Percentiles rank a stretch among this genome's conserved stretches.
Conservation (phyloP, 2,113 vertebrate species). For the Tachysurus fulvidraco region DNA sequence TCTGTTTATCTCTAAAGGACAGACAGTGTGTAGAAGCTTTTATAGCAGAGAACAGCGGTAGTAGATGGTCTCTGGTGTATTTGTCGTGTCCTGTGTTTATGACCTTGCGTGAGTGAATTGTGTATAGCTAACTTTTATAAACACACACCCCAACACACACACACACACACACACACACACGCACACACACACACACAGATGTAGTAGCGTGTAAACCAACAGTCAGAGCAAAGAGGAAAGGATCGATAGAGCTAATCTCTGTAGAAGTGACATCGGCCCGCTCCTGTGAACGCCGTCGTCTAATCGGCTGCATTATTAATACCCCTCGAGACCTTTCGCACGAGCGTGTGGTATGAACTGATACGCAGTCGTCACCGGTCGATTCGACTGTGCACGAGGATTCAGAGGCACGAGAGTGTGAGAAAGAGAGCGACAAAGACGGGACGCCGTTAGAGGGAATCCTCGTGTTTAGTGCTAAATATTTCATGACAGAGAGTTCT, state of each 20-base stretch:
- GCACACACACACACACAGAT: conserved; percentile 30
- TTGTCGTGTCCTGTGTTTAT: conserved; percentile 48
- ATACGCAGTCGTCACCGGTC: conserved; percentile 43
- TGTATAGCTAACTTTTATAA: conserved; percentile 10
- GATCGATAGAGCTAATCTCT: conserved; percentile 62
- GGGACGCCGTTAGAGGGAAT: conserved; percentile 68
- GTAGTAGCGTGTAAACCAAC: conserved; percentile 41
- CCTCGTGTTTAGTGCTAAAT: not conserved
- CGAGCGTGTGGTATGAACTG: conserved; percentile 40
- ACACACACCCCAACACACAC: conserved; percentile 26
- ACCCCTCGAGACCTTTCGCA: conserved; percentile 46
- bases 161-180: conserved; percentile 37
- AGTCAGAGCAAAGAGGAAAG: conserved; percentile 31
- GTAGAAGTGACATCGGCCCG: conserved; percentile 46
- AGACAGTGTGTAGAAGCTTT: conserved; percentile 2
- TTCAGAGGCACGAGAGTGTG: conserved; percentile 26
- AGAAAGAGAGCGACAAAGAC: conserved; percentile 66
- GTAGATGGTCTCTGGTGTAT: not conserved
- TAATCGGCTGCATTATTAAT: conserved; percentile 56
- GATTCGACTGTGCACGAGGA: conserved; percentile 33
- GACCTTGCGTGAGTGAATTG: conserved; percentile 39
- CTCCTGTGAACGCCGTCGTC: conserved; percentile 45
- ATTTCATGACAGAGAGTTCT: not conserved
- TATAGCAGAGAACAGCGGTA: not conserved
- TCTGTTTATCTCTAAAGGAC: not conserved